Evolutionary conservation across 2,888 invertebrate genomes (phyloP).

Genomic region (Trachelus troglodyta): DNA sequence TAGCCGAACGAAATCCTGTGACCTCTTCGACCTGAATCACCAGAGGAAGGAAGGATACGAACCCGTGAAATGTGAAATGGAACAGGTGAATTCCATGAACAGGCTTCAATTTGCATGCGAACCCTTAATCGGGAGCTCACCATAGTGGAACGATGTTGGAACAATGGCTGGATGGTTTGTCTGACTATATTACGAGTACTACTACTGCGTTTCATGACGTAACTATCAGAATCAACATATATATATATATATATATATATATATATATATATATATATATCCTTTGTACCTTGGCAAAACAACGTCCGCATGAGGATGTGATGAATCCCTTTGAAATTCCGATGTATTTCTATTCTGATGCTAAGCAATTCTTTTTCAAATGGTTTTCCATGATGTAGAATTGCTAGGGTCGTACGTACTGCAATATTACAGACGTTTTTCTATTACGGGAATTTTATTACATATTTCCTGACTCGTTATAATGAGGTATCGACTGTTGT

Average conservation of each 20-base stretch:
- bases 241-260: too few species aligned
- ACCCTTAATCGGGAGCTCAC: neutral
- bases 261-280: too few species aligned
- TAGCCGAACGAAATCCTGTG: slow-evolving; percentile 38
- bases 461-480: neutral
- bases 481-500: neutral
- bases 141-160: neutral
- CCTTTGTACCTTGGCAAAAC: neutral
- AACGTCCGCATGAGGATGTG: neutral
- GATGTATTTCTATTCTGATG: too few species aligned
- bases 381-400: too few species aligned
- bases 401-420: too few species aligned
- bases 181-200: neutral
- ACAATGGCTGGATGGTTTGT: neutral
- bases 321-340: neutral
- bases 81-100: neutral
- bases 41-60: neutral
- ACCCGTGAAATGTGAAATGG: neutral
- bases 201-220: neutral
- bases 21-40: slow-evolving; percentile 9
- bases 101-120: neutral
- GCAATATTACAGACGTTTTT: neutral
- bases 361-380: too few species aligned
- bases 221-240: too few species aligned
- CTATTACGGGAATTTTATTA: neutral